Base-by-base conservation (phyloP, 2,113 vertebrate species). In the Ciconia stormi region DNA sequence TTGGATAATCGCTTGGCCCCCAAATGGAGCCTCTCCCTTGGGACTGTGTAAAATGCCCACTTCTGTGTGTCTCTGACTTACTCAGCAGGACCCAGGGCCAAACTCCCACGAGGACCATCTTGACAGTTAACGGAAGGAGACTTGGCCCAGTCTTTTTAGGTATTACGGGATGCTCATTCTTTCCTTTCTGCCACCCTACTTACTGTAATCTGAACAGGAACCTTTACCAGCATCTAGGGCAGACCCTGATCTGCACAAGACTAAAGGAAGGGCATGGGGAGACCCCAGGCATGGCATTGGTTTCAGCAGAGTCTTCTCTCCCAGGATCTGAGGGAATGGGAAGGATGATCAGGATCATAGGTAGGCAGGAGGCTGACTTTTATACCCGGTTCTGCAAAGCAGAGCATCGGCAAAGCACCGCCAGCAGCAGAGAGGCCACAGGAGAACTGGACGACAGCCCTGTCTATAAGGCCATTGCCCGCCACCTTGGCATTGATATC, bases 371-470 rank as follows among this genome's bases (percentile, higher is more conserved):
- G 44, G 9, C 47, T 87, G 79, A 79, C 34, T 38, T 58, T 44
- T 44, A 8, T 42, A 20, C 14, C 40, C 3, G 10, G 1, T 61
- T 74, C 59, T 82, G 8, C 21, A 27, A 85, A 91, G 94, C 49
- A 79, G 96, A 95, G 44, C 95, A 89, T 69, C 23, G 67, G 87
- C 98, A 93, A 79, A 98, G 94, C 77, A 38, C 59, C 18, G 55
- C n/a, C 61, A 89, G 79, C 56, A 95, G 66, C 26, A 53, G 23
- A 18, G 94, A 96, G n/a, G 92, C 95, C 13, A 55, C 96, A 3
- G 98, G 98, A 23, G 98, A 98, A 29, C 34, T 98, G 8, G 97
- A 98, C 4, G 87, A 91, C 30, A 98, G 96, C 52, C 99, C 99
- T 1, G 94, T 99, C 26, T 96, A 50, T 74, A 98, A 61, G 86